Percentiles rank a stretch among this genome's conserved stretches.
Conservation (phyloP, 2,113 vertebrate genomes). For the Taxidea taxus region DNA sequence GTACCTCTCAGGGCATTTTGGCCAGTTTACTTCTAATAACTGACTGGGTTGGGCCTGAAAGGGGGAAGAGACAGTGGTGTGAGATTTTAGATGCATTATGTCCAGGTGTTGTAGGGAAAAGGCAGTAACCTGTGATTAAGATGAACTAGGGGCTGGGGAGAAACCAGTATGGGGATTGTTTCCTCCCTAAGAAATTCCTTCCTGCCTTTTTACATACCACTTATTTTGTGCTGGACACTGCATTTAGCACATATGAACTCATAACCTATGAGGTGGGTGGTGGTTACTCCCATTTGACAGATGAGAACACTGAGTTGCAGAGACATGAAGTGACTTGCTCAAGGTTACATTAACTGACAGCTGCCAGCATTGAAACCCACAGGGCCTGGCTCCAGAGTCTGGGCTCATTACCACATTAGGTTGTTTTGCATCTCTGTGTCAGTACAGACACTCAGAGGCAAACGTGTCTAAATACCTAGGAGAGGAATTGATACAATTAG, state of each 20-base stretch:
- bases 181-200: neutral
- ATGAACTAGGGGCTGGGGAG: neutral
- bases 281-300: neutral
- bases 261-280: rapidly evolving
- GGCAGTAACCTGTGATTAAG: neutral
- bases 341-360: neutral
- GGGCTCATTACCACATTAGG: neutral
- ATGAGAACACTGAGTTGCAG: neutral
- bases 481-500: neutral
- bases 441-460: neutral
- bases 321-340: neutral
- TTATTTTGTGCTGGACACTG: neutral
- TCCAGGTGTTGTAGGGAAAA: neutral
- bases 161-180: neutral
- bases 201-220: neutral
- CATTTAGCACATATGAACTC: neutral
- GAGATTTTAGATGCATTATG: neutral
- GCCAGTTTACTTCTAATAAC: neutral
- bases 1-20: neutral
- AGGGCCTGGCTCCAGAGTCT: neutral
- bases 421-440: neutral
- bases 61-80: neutral
- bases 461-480: neutral
- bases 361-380: neutral
- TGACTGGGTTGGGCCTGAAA: neutral